A percentile compares a stretch with the other conserved stretches of the same genome.
Evolutionary conservation across 2,888 invertebrate genomes (phyloP).

Genomic region (Dysmachus trigonus): DNA sequence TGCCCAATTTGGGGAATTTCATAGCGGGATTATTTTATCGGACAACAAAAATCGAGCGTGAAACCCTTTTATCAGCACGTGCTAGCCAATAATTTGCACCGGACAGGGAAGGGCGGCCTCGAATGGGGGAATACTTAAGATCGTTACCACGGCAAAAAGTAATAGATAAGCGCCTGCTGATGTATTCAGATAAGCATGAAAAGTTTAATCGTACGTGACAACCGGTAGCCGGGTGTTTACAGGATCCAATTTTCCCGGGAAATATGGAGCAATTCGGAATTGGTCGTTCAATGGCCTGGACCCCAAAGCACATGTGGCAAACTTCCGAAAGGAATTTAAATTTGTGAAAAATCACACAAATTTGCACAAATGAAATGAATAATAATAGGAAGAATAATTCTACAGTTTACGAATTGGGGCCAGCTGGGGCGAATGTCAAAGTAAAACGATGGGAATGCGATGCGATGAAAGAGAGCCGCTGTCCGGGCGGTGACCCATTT

Average conservation of each 20-base stretch:
- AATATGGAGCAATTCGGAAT: conserved; percentile 2
- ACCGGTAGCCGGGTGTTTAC: background rate
- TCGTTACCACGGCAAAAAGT: conserved; percentile 32
- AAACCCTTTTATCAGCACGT: conserved; percentile 40
- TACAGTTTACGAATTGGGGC: background rate
- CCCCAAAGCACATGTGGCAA: conserved; percentile 10
- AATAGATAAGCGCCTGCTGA: conserved; percentile 32
- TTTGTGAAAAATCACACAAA: conserved; percentile 19
- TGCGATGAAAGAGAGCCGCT: background rate
- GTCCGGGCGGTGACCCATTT: background rate
- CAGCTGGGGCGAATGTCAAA: background rate
- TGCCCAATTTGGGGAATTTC: background rate
- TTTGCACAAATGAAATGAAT: conserved; percentile 27
- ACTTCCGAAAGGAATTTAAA: background rate
- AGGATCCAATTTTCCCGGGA: background rate
- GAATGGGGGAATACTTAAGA: background rate
- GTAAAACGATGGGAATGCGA: background rate
- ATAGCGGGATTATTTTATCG: conserved; percentile 17
- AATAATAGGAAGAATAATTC: conserved; percentile 32
- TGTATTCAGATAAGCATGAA: conserved; percentile 35
- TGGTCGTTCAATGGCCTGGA: background rate
- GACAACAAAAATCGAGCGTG: conserved; percentile 17
- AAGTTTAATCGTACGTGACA: conserved; percentile 42
- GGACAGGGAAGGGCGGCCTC: background rate
- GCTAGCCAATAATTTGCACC: conserved; percentile 23